Base-by-base conservation (phyloP, 2,888 invertebrate species). In the Bombylius discolor region DNA sequence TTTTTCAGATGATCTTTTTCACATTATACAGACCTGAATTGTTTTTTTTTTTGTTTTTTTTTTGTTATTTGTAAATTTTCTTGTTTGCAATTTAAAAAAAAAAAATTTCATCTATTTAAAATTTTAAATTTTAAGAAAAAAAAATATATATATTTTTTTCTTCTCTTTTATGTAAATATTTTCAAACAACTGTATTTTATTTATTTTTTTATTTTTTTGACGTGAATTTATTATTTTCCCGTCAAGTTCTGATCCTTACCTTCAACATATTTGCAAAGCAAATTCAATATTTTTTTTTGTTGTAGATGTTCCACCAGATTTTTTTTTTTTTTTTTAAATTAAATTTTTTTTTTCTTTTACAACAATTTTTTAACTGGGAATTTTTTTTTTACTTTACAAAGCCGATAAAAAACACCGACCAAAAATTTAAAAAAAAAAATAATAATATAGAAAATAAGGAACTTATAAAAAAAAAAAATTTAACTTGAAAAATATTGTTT, bases 171-270 rank as follows among this genome's bases (percentile, higher is more conserved):
- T 36, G 49, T 49, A 49, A 54, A 53, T 32, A 54, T 44, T 42
- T 48, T 49, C 54, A 44, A 45, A 34, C 14, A 44, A 51, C 5
- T n/a, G 5, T 31, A 49, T 55, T 52, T 14, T 47, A 49, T 47
- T 52, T 50, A 36, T 52, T 55, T 55, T 53, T 49, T 51, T 55
- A 51, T 55, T 47, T 50, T 34, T 55, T 53, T 58, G 58, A 58
- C 58, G 58, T 58, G 58, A 58, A 53, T 56, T 42, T 34, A 44
- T 46, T 42, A 47, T 47, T 39, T 53, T 58, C 56, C 48, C 58
- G 58, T 58, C 58, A 58, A 58, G 48, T 56, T 55, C 53, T 56
- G 56, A 36, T 58, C 53, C 58, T 58, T 58, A 58, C 58, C 58
- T 58, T 58, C 58, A 23, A 23, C 23, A 58, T 58, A 44, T 48